phyloP scores from a whole-genome alignment of 2,113 vertebrate species.

The Fregetta grallaria region DNA sequence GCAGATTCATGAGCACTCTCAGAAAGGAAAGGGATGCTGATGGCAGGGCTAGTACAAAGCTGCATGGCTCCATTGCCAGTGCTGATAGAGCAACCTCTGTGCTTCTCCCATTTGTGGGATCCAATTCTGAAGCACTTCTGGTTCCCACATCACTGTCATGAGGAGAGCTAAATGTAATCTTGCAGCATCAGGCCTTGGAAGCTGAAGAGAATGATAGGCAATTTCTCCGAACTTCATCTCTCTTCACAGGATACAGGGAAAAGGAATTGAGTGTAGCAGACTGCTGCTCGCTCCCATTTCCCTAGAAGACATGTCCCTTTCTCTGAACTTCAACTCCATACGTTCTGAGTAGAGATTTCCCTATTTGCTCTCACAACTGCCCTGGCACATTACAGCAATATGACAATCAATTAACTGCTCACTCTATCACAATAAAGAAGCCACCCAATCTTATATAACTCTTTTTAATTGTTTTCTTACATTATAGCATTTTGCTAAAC shows the following conservation, averaged over 20 bases:
- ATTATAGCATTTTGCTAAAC: slow-evolving; percentile 78
- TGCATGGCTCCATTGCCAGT: not conserved
- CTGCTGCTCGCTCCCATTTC: not conserved
- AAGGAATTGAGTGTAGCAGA: not conserved
- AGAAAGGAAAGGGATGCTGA: not conserved
- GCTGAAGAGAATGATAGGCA: not conserved
- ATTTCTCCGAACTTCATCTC: not conserved
- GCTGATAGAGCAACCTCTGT: not conserved
- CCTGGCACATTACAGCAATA: slow-evolving; percentile 61
- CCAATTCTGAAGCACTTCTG: not conserved
- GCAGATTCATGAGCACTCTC: not conserved
- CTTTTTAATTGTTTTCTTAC: slow-evolving; percentile 84
- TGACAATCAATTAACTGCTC: slow-evolving; percentile 79
- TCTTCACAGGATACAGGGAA: not conserved
- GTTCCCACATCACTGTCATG: not conserved
- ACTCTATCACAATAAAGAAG: slow-evolving; percentile 76
- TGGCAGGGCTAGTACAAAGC: not conserved
- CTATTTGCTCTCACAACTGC: not conserved
- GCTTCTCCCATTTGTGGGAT: not conserved
- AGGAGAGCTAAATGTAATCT: not conserved
- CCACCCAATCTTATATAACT: slow-evolving; percentile 76
- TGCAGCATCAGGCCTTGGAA: not conserved
- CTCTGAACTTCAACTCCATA: not conserved
- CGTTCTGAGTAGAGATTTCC: slow-evolving; percentile 7
- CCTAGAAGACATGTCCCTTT: not conserved